Conservation (phyloP, 2,113 vertebrate species). For the Carassius auratus region DNA sequence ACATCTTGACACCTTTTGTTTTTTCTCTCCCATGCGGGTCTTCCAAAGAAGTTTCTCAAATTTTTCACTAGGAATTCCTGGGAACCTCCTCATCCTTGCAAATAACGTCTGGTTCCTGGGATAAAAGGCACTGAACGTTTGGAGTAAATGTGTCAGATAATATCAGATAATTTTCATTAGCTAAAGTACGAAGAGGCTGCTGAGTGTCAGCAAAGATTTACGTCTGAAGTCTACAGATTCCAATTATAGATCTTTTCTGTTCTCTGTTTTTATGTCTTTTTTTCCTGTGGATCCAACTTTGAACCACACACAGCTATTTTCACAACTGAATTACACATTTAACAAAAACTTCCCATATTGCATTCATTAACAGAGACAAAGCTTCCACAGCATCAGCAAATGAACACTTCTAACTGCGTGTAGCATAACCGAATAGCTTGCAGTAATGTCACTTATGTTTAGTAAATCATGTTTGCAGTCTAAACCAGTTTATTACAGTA, state of each 20-base stretch:
- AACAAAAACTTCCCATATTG: constrained; percentile 70
- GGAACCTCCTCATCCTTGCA: background rate
- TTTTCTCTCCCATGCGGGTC: too few species aligned
- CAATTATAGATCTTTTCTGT: constrained; percentile 83
- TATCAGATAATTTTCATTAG: constrained; percentile 64
- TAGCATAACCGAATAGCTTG: background rate
- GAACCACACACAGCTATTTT: constrained; percentile 71
- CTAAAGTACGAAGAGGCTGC: constrained; percentile 60
- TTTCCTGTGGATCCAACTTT: constrained; percentile 76
- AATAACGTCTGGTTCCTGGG: constrained; percentile 48
- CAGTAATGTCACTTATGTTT: background rate
- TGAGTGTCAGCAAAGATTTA: constrained; percentile 68
- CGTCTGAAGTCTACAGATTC: constrained; percentile 78
- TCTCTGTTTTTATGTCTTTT: constrained; percentile 75
- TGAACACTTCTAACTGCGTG: background rate
- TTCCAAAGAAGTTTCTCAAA: background rate
- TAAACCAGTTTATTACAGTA: background rate
- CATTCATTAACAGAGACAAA: constrained; percentile 9
- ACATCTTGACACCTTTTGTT: too few species aligned
- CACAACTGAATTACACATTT: constrained; percentile 77
- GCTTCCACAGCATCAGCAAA: constrained; percentile 3
- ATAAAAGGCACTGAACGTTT: constrained; percentile 27
- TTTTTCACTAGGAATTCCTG: background rate
- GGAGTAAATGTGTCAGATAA: constrained; percentile 59
- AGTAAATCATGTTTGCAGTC: background rate